Base-by-base conservation (phyloP, 2,797 vertebrate genomes). In the Anolis apletophallus region DNA sequence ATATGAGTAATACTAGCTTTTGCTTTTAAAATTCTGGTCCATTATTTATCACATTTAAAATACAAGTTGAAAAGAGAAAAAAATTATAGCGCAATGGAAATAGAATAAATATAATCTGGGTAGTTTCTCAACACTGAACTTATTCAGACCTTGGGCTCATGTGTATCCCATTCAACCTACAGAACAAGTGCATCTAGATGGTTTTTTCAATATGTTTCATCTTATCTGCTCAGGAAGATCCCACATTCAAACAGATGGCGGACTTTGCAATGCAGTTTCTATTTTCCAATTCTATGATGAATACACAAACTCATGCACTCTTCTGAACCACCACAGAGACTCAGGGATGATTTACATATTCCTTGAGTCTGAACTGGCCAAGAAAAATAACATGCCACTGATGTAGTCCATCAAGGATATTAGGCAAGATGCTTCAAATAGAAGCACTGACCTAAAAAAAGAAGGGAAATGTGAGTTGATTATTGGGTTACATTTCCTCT, bases 381-480 rank as follows among this genome's bases (percentile, higher is more conserved):
- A 71, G 12, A 71, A 72, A 85, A 57, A 72, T 11, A 36, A 59
- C 71, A 85, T 61, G 36, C 34, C 17, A 67, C 19, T 74, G 46
- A 80, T 64, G 36, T 19, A 67, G 59, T 26, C 17, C 69, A n/a
- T n/a, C 32, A 52, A 61, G 26, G 16, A 50, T 2, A 72, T 61
- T 50, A 57, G 54, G 68, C 32, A 80, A 50, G 54, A 55, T 50
- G 26, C 50, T 76, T 52, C 13, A 68, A 68, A 23, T 55, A 64
- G 64, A 77, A 40, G 19, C 21, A 26, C 34, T 85, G 34, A 85
- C 54, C 67, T 71, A 23, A 40, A 80, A n/a, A 36, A 61, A 50
- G 46, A 34, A 86, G 78, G 23, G 19, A 86, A 64, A 64, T 29
- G 23, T n/a, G 16, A 86, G 46, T 50, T 55, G 32, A 68, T 81